These are phyloP conservation scores for Platygyra sinensis DNA, from an alignment of 64 coral and sea anemone species.

Conservation along the genomic window DNA sequence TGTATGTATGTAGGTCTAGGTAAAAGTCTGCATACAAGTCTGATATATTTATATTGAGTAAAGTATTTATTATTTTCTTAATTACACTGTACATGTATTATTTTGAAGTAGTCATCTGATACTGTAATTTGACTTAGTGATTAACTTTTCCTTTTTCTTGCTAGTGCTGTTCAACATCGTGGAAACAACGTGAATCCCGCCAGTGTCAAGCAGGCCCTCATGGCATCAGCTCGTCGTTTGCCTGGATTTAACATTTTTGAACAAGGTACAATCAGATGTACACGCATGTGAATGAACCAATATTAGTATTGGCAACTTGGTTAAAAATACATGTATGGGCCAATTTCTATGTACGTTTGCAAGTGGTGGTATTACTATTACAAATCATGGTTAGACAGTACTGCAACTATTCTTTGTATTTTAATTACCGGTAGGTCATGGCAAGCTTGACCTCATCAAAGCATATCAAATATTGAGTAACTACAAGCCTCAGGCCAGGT, in stretches of 20 bases:
- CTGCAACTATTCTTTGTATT: neutral
- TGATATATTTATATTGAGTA: no score
- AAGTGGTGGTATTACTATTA: neutral
- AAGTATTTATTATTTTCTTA: no score
- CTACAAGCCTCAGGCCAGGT: conserved; percentile 99
- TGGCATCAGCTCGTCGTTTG: conserved; percentile 86
- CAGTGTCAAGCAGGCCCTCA: conserved; percentile 95
- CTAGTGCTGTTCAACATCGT: conserved; percentile 91
- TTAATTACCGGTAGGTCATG: conserved; percentile 91
- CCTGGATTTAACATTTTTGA: conserved; percentile 99
- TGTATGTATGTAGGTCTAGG: no score
- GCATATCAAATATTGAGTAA: conserved; percentile 96
- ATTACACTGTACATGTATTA: no score
- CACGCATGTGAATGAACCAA: no score
- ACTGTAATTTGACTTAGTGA: no score
- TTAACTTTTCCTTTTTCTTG: neutral
- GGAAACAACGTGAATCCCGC: conserved; percentile 92
- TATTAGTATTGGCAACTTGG: no score
- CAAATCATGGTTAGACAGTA: neutral
- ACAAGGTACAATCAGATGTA: conserved; percentile 65
- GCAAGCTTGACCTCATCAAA: conserved; percentile 99
- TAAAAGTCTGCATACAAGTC: no score
- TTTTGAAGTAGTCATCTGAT: no score
- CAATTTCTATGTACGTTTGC: no score
- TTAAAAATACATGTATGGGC: no score